Evolutionary conservation across 2,113 vertebrate genomes (phyloP), one percentile per base, ranked within the genome.

Genomic region (Festucalex cinctus): DNA sequence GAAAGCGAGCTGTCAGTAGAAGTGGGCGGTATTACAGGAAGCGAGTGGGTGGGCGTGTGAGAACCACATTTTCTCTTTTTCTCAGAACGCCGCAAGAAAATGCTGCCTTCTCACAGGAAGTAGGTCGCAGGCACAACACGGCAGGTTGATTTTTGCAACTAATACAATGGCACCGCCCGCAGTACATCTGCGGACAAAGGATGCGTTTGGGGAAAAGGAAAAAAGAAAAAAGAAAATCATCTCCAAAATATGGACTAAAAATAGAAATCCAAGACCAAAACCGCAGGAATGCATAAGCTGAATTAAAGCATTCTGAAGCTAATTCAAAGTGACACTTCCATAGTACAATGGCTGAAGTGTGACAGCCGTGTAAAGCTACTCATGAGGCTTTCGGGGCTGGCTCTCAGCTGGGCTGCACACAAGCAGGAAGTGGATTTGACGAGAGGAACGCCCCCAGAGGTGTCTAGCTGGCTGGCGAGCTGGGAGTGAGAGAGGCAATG

Each of bases 1-100:
- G 64, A 82, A 66, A 83, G 81, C 82, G 78, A 85, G 81, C 82
- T 87, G 89, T 91, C 83, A 89, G 86, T 83, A 89, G 88, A 74
- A 92, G 88, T 91, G 90, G 90, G 83, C 79, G 86, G 90, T 90
- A 85, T 93, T 88, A 94, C 88, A 89, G 89, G 87, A 92, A 91
- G 79, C 58, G 85, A 92, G 82, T 70, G 77, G 90, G 88, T 92
- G 90, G 88, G 92, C 82, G 88, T 90, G 89, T 88, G 90, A 88
- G 88, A 89, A 93, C 87, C 87, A 91, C 84, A 90, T 82, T 90
- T 28, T 91, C 87, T 91, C 76, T 86, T 88, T 56, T 90, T 90
- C 86, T 87, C 77, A 83, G 87, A 82, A 84, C 83, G 76, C 68
- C 85, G 75, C 69, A 85, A 79, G 84, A 88, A 89, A 88, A 89